A percentile compares a stretch with the other conserved stretches of the same genome.
These are phyloP conservation scores for Cervus canadensis DNA, from an alignment of 2,113 vertebrate genomes.

Conservation along the genomic window DNA sequence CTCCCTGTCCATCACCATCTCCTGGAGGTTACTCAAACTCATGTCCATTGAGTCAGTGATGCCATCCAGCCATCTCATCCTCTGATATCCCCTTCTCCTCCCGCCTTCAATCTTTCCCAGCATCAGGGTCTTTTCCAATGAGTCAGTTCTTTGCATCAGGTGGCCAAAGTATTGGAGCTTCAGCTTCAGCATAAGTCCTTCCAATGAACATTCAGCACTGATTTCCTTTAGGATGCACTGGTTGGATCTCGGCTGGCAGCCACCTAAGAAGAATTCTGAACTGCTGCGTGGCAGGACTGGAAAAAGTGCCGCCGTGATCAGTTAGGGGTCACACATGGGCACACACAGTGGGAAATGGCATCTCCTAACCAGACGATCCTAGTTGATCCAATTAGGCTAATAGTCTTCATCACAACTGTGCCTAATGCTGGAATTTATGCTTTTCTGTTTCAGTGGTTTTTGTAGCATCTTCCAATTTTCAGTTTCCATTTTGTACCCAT, in stretches of 20 bases:
- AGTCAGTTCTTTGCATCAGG: neutral
- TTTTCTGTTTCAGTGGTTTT: neutral
- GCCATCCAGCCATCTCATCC: neutral
- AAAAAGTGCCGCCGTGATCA: neutral
- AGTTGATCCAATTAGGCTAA: neutral
- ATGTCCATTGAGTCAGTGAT: neutral
- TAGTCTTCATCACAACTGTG: neutral
- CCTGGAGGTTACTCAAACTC: neutral
- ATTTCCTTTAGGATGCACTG: neutral
- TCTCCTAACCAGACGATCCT: neutral
- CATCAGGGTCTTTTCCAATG: neutral
- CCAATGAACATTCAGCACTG: neutral
- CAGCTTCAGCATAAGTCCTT: neutral
- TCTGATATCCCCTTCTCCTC: neutral
- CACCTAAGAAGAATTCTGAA: neutral
- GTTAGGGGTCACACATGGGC: neutral
- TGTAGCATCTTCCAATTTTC: neutral
- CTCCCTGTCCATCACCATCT: neutral
- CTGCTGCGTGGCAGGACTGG: neutral
- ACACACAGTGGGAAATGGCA: neutral
- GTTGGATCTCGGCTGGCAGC: neutral
- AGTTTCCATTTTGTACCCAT: neutral
- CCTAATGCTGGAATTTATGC: neutral
- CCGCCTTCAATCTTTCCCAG: neutral
- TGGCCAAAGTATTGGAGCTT: neutral